Conservation (phyloP, 2,888 invertebrate species). For the Clepsis dumicolana region DNA sequence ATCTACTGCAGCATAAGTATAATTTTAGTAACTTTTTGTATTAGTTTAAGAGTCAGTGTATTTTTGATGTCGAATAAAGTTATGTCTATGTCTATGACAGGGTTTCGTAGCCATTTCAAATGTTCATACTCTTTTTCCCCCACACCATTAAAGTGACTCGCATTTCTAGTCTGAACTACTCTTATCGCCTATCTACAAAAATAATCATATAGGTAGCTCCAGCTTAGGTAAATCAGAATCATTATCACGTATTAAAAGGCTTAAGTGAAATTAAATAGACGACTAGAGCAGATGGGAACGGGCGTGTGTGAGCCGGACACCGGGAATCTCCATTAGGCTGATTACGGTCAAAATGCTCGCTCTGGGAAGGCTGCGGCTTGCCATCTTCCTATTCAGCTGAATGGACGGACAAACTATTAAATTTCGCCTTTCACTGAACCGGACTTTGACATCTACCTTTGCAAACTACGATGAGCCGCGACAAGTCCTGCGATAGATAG, state of each 20-base stretch:
- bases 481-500: conserved; percentile 19
- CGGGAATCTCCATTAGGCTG: conserved; percentile 80
- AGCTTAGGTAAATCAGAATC: conserved; percentile 3
- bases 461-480: conserved; percentile 20
- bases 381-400: conserved; percentile 61
- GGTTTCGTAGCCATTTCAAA: too few relatives aligned
- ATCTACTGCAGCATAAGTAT: too few relatives aligned
- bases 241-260: conserved; percentile 55
- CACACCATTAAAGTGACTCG: too few relatives aligned
- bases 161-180: too few relatives aligned
- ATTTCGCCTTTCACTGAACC: conserved; percentile 48
- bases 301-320: conserved; percentile 59
- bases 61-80: too few relatives aligned
- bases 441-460: conserved; percentile 25
- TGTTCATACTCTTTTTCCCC: too few relatives aligned
- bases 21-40: too few relatives aligned
- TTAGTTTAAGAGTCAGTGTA: too few relatives aligned
- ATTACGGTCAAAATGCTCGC: conserved; percentile 80
- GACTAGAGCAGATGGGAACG: conserved; percentile 45
- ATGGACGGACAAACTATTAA: conserved; percentile 57
- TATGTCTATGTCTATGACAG: too few relatives aligned
- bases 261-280: conserved; percentile 68
- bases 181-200: too few relatives aligned
- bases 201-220: not conserved
- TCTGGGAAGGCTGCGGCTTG: conserved; percentile 68